phyloP scores from a whole-genome alignment of 92 coral and sea anemone species.

The Bergia sp. region DNA sequence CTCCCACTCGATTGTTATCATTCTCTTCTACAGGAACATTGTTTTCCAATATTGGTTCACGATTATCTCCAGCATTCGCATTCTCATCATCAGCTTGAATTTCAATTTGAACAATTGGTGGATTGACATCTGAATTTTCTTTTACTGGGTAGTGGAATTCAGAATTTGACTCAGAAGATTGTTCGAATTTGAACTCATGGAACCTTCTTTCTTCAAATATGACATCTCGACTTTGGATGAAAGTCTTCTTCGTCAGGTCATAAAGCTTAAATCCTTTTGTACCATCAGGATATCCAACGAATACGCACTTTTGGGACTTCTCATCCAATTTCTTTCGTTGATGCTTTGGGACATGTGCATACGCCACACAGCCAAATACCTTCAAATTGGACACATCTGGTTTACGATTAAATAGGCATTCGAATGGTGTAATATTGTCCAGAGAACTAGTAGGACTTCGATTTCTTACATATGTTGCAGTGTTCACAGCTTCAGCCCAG shows the following conservation, averaged over 20 bases:
- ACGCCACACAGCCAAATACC: conserved; percentile 34
- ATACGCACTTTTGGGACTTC: conserved; percentile 32
- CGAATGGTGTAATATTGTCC: conserved; percentile 12
- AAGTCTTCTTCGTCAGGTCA: conserved; percentile 24
- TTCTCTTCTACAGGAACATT: too few species aligned
- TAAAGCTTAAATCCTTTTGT: conserved; percentile 41
- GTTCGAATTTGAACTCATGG: too few species aligned
- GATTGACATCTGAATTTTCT: too few species aligned
- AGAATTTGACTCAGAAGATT: too few species aligned
- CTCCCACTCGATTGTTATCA: too few species aligned
- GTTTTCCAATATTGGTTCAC: too few species aligned
- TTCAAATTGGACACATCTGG: conserved; percentile 40
- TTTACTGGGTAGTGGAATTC: too few species aligned
- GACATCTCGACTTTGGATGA: too few species aligned
- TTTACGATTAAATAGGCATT: conserved; percentile 25
- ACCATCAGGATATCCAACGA: conserved; percentile 41
- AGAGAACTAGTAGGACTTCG: conserved; percentile 27
- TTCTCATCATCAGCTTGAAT: too few species aligned
- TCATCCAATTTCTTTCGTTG: conserved; percentile 42
- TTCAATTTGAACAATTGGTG: too few species aligned
- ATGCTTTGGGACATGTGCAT: conserved; percentile 34
- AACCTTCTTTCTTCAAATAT: too few species aligned
- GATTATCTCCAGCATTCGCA: too few species aligned
- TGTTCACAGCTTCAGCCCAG: conserved; percentile 51
- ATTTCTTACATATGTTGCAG: conserved; percentile 31